Conservation (phyloP, 2,888 invertebrate genomes). For the Helobdella robusta region DNA sequence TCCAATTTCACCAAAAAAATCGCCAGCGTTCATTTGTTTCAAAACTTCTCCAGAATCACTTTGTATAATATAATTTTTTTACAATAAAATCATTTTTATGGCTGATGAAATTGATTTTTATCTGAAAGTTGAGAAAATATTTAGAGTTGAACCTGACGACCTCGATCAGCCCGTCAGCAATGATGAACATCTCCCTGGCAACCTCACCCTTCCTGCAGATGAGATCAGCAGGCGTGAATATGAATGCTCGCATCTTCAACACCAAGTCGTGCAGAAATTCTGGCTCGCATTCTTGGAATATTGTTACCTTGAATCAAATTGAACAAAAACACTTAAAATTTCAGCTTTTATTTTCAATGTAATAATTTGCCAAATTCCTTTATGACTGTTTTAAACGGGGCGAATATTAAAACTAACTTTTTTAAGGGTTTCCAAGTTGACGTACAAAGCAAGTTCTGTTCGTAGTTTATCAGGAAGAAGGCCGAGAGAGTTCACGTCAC, state of each 20-base stretch:
- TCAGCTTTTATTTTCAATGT: no score
- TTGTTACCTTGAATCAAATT: conserved; percentile 65
- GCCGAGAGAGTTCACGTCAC: conserved; percentile 87
- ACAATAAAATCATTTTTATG: no score
- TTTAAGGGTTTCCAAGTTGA: conserved; percentile 84
- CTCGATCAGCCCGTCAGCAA: conserved; percentile 67
- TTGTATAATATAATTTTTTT: not conserved
- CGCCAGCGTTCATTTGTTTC: conserved; percentile 91
- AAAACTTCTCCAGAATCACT: conserved; percentile 84
- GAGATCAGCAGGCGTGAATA: conserved; percentile 92
- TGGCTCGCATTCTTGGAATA: conserved; percentile 90
- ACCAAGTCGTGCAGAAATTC: conserved; percentile 93
- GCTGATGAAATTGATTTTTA: no score
- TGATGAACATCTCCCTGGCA: conserved; percentile 94
- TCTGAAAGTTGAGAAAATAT: no score
- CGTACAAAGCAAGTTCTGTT: conserved; percentile 87
- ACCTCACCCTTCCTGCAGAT: conserved; percentile 90
- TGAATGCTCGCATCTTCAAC: conserved; percentile 93
- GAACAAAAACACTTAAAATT: not conserved
- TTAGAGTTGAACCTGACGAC: conserved; percentile 26
- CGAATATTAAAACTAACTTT: conserved; percentile 63
- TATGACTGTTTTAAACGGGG: no score
- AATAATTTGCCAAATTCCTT: no score
- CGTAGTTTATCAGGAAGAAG: conserved; percentile 87
- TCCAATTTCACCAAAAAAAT: conserved; percentile 94